Evolutionary conservation across 2,888 invertebrate species (phyloP).

Genomic region (Brachypalpus laphriformis): DNA sequence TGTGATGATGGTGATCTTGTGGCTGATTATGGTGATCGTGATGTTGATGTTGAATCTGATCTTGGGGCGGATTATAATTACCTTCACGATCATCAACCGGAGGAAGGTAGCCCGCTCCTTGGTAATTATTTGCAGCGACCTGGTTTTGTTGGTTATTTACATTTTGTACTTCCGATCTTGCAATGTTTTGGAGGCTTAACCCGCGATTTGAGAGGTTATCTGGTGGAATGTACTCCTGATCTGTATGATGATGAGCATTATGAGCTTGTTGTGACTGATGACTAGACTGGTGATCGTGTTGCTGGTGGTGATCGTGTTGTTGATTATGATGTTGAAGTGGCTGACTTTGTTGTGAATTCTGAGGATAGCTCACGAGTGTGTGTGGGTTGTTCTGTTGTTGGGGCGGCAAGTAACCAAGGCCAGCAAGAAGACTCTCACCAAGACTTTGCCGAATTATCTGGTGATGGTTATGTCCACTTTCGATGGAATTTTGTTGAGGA

Average conservation of each 20-base stretch:
- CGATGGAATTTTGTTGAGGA: not conserved
- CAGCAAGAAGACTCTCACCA: not conserved
- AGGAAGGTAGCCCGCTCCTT: slow-evolving; percentile 13
- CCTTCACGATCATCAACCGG: not conserved
- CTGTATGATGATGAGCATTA: not conserved
- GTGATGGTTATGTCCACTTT: not conserved
- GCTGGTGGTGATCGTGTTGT: not conserved
- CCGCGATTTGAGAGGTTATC: slow-evolving; percentile 17
- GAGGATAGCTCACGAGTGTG: not conserved
- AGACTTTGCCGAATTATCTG: not conserved
- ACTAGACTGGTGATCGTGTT: not conserved
- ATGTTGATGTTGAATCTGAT: no score
- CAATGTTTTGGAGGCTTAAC: slow-evolving; percentile 23
- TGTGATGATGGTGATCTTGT: slow-evolving; percentile 33
- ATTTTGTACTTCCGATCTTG: not conserved
- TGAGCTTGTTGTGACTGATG: not conserved
- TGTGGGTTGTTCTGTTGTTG: not conserved
- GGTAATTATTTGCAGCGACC: not conserved
- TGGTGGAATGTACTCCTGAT: not conserved
- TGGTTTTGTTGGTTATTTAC: slow-evolving; percentile 6
- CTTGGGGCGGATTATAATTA: slow-evolving; percentile 14
- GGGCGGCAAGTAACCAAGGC: not conserved
- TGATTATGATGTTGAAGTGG: not conserved
- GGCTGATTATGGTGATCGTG: slow-evolving; percentile 23
- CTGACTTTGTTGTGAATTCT: not conserved